Evolutionary conservation across 1,140 invertebrate genomes (phyloP).

Genomic region (Agraylea sexmaculata): DNA sequence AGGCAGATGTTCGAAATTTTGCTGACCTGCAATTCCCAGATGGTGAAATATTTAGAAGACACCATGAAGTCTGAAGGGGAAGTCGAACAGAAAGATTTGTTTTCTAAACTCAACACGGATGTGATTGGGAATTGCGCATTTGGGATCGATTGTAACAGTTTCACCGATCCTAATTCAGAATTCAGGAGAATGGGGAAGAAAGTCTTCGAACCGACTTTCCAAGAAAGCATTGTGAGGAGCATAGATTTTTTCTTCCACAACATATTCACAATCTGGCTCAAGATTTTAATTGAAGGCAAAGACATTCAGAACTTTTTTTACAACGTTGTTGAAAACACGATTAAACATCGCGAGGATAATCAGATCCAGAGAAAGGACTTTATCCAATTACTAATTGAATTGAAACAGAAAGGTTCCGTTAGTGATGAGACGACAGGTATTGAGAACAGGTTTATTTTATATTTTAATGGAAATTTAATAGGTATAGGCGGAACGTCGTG

Average conservation of each 20-base stretch:
- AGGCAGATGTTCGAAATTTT: slow-evolving; percentile 24
- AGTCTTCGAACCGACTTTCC: slow-evolving; percentile 21
- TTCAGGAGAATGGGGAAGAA: slow-evolving; percentile 37
- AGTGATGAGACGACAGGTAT: slow-evolving; percentile 25
- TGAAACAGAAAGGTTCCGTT: slow-evolving; percentile 41
- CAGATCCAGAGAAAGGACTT: slow-evolving; percentile 43
- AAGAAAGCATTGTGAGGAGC: slow-evolving; percentile 2
- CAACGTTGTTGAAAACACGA: slow-evolving; percentile 41
- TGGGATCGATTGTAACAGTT: slow-evolving; percentile 46
- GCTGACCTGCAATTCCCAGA: slow-evolving; percentile 33
- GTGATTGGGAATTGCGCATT: slow-evolving; percentile 50
- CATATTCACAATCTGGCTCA: slow-evolving; percentile 1
- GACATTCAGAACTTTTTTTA: slow-evolving; percentile 36
- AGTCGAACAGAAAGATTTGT: slow-evolving; percentile 39
- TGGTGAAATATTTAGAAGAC: slow-evolving; percentile 24
- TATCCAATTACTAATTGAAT: slow-evolving; percentile 45
- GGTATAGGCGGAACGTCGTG: no score
- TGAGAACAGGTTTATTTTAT: no score
- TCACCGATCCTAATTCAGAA: slow-evolving; percentile 40
- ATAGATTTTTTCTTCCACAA: slow-evolving; percentile 8
- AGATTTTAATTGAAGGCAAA: slow-evolving; percentile 3
- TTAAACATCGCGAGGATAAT: slow-evolving; percentile 37
- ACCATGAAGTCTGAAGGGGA: slow-evolving; percentile 28
- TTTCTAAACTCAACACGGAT: slow-evolving; percentile 49
- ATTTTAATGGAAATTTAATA: no score